phyloP scores from a whole-genome alignment of 1,140 invertebrate species.

The Brachionus manjavacas region DNA sequence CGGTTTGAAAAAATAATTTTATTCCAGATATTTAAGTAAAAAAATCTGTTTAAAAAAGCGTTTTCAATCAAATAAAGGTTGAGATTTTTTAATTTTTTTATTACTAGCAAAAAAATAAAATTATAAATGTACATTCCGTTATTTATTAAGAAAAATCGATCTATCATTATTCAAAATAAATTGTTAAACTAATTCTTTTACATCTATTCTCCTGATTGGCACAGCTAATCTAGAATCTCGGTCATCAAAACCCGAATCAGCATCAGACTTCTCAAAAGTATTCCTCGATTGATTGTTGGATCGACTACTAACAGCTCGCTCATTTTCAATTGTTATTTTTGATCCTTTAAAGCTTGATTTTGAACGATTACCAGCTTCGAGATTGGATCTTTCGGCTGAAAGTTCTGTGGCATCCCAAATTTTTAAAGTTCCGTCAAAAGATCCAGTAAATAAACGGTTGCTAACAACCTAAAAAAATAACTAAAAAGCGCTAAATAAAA shows the following conservation, averaged over 20 bases:
- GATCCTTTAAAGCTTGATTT: not conserved
- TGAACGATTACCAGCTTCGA: not conserved
- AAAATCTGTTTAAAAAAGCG: too few relatives aligned
- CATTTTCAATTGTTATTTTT: constrained; percentile 1
- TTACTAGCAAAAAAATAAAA: too few relatives aligned
- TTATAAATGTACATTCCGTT: too few relatives aligned
- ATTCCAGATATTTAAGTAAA: too few relatives aligned
- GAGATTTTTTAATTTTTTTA: too few relatives aligned
- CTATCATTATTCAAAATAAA: not conserved
- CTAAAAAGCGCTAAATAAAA: not conserved
- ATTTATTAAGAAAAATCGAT: not conserved
- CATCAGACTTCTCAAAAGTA: constrained; percentile 27
- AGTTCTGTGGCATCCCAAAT: constrained; percentile 54
- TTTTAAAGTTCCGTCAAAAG: constrained; percentile 55
- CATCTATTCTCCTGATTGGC: not conserved
- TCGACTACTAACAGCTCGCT: not conserved
- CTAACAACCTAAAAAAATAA: constrained; percentile 48
- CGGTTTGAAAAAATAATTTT: too few relatives aligned
- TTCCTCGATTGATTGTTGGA: not conserved
- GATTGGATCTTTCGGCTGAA: not conserved
- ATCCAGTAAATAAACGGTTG: constrained; percentile 56
- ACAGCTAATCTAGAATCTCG: not conserved
- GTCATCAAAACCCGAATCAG: constrained; percentile 25
- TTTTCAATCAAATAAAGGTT: not conserved
- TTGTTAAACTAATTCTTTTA: not conserved